A percentile compares a stretch with the other conserved stretches of the same genome.
phyloP scores from a whole-genome alignment of 2,888 invertebrate species.

The Nemapogon koenigi region DNA sequence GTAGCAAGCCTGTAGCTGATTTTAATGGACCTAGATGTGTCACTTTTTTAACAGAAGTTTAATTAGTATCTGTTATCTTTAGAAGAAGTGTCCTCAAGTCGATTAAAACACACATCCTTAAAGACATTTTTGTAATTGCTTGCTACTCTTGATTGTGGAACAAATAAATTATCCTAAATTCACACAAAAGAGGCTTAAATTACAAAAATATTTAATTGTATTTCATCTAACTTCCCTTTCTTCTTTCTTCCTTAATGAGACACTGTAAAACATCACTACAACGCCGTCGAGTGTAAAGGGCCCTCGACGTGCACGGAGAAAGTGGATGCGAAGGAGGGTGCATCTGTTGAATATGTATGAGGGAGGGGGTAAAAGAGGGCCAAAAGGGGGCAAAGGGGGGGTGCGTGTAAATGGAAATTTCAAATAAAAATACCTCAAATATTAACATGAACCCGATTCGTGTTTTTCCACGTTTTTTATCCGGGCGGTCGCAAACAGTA shows the following conservation, averaged over 20 bases:
- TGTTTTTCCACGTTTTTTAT: slow-evolving; percentile 23
- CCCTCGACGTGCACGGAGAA: slow-evolving; percentile 34
- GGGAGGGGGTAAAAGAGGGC: slow-evolving; percentile 22
- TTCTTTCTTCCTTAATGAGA: slow-evolving; percentile 6
- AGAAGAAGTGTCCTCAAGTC: too few relatives aligned
- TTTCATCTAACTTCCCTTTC: too few relatives aligned
- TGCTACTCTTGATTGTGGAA: too few relatives aligned
- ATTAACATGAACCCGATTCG: slow-evolving; percentile 61
- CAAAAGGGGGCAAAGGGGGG: slow-evolving; percentile 18
- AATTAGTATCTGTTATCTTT: too few relatives aligned
- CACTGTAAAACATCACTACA: neutral
- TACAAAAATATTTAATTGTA: too few relatives aligned
- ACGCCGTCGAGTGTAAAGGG: slow-evolving; percentile 13
- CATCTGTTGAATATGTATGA: slow-evolving; percentile 73
- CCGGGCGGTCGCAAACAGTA: slow-evolving; percentile 9
- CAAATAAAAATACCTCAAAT: slow-evolving; percentile 65
- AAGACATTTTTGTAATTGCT: too few relatives aligned
- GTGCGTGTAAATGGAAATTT: slow-evolving; percentile 61
- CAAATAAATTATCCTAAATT: too few relatives aligned
- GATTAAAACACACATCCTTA: too few relatives aligned
- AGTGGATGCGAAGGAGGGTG: slow-evolving; percentile 56
- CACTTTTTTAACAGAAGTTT: too few relatives aligned
- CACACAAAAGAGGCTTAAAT: too few relatives aligned
- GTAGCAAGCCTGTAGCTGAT: too few relatives aligned
- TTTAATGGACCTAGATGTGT: too few relatives aligned